phyloP scores from a whole-genome alignment of 2,888 invertebrate genomes.

The Hyppa rectilinea region DNA sequence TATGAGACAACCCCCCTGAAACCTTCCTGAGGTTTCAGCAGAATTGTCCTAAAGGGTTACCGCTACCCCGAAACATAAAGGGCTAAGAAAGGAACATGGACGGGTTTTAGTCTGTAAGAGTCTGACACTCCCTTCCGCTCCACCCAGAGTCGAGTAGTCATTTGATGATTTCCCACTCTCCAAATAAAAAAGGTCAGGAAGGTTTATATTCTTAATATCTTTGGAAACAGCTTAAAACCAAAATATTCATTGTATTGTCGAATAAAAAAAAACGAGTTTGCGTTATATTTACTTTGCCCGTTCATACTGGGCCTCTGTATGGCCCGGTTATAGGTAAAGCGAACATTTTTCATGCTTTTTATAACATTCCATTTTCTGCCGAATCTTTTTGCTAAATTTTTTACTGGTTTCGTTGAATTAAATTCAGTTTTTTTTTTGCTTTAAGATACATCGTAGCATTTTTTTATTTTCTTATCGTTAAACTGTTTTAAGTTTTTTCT shows the following conservation, averaged over 20 bases:
- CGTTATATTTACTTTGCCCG: background rate
- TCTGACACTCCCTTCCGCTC: too few relatives aligned
- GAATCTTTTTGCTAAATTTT: constrained; percentile 12
- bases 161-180: too few relatives aligned
- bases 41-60: too few relatives aligned
- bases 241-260: background rate
- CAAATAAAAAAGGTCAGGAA: too few relatives aligned
- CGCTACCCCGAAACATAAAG: too few relatives aligned
- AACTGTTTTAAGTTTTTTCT: background rate
- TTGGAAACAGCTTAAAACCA: background rate
- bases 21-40: too few relatives aligned
- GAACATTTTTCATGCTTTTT: constrained; percentile 60
- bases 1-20: too few relatives aligned
- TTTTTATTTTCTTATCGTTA: background rate
- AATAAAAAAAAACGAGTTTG: background rate
- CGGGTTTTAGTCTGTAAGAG: too few relatives aligned
- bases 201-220: too few relatives aligned
- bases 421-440: constrained; percentile 3
- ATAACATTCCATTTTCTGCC: constrained; percentile 42
- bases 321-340: constrained; percentile 49
- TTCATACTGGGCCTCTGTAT: constrained; percentile 37
- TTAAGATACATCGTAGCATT: background rate
- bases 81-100: too few relatives aligned
- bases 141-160: too few relatives aligned
- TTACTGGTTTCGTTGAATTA: constrained; percentile 10